These are phyloP conservation scores for Myzus persicae DNA, from an alignment of 1,140 invertebrate species.

Conservation along the genomic window DNA sequence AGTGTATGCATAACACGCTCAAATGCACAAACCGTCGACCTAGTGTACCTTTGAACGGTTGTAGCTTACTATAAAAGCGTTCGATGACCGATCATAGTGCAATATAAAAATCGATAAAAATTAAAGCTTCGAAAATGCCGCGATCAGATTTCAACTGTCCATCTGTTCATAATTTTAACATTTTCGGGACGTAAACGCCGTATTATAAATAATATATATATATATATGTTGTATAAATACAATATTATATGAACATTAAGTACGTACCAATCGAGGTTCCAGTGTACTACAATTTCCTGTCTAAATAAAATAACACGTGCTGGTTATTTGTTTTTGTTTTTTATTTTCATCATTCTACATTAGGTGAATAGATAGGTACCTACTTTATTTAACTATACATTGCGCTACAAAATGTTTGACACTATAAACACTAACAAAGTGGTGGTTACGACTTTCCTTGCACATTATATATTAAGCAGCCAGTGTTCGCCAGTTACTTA, in stretches of 20 bases:
- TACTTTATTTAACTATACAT: neutral
- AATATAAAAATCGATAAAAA: neutral
- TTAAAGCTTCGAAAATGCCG: neutral
- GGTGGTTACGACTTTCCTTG: neutral
- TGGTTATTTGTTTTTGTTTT: neutral
- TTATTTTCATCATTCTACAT: neutral
- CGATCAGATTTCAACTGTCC: too few relatives aligned
- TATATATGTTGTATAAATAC: too few relatives aligned
- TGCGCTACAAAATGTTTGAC: neutral
- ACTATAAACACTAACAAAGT: neutral
- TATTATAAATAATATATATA: too few relatives aligned
- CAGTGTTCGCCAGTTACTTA: neutral
- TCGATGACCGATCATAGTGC: neutral
- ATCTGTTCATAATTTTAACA: neutral
- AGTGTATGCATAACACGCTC: neutral
- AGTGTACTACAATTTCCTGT: neutral
- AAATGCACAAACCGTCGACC: neutral
- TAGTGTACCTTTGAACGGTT: conserved; percentile 26
- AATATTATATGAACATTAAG: neutral
- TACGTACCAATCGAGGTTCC: neutral
- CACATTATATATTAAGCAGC: neutral
- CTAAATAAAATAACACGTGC: neutral
- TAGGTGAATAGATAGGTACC: neutral
- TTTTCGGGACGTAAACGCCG: neutral
- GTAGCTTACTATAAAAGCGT: neutral